Evolutionary conservation across 2,797 vertebrate genomes (phyloP).

Genomic region (Epinephelus coioides): DNA sequence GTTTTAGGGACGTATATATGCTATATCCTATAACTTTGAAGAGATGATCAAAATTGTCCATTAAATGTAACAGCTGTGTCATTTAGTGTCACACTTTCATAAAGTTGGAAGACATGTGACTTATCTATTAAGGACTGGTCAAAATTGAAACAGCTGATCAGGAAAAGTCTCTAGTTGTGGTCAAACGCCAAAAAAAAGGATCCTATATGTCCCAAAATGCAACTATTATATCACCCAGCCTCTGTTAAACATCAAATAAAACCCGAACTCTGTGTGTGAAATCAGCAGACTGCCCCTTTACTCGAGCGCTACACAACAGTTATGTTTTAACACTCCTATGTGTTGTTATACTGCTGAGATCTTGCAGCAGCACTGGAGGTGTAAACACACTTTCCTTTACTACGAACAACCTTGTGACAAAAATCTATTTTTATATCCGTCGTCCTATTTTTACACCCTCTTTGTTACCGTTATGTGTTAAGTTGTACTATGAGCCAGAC

Average conservation of each 20-base stretch:
- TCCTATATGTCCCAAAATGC: neutral
- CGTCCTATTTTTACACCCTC: conserved; percentile 35
- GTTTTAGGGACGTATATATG: no score
- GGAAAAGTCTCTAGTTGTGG: neutral
- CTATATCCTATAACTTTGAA: no score
- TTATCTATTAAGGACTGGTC: neutral
- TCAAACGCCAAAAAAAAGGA: neutral
- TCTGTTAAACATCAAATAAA: neutral
- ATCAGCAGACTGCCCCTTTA: neutral
- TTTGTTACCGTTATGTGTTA: neutral
- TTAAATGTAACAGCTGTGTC: neutral
- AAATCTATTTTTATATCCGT: conserved; percentile 30
- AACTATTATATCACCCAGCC: neutral
- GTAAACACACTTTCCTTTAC: neutral
- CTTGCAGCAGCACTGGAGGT: neutral
- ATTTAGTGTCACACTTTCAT: neutral
- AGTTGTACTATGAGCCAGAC: neutral
- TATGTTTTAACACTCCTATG: neutral
- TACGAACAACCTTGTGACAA: neutral
- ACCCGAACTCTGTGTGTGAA: neutral
- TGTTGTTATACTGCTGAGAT: neutral
- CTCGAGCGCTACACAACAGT: neutral
- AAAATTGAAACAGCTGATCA: neutral
- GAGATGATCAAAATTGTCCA: neutral
- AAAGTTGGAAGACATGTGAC: neutral